Conservation (phyloP, 1,140 invertebrate genomes). For the Holotrichia oblita region DNA sequence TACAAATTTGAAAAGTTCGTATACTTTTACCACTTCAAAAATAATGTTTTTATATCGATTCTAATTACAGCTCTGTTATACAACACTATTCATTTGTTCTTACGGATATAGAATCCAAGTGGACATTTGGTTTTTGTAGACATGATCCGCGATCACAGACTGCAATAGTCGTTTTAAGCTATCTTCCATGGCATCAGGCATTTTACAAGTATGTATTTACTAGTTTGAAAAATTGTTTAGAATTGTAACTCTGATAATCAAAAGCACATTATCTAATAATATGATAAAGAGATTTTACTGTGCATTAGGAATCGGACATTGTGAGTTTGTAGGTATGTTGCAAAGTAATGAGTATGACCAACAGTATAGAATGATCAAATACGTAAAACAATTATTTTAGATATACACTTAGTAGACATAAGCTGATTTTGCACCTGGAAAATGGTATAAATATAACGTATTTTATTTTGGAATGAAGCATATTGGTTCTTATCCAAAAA, state of each 20-base stretch:
- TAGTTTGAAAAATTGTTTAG: not conserved
- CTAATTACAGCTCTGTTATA: conserved; percentile 70
- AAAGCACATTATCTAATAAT: not conserved
- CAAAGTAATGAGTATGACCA: too few species aligned
- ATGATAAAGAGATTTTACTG: not conserved
- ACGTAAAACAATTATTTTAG: too few species aligned
- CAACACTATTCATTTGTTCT: conserved; percentile 94
- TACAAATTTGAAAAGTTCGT: conserved; percentile 82
- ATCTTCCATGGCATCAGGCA: conserved; percentile 94
- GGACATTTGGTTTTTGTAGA: conserved; percentile 95
- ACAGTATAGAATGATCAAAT: too few species aligned
- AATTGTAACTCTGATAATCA: not conserved
- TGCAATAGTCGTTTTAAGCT: conserved; percentile 82
- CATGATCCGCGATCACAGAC: conserved; percentile 85
- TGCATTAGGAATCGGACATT: not conserved
- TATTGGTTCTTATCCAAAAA: too few species aligned
- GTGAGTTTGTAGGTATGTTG: too few species aligned
- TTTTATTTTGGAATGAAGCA: too few species aligned
- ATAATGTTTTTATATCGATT: conserved; percentile 36
- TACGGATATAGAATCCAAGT: conserved; percentile 92
- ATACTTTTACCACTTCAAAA: not conserved
- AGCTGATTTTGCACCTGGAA: too few species aligned
- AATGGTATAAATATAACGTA: too few species aligned
- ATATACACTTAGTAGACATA: too few species aligned
- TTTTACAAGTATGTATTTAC: conserved; percentile 82